Evolutionary conservation across 2,797 vertebrate species (phyloP), one percentile per base, ranked within the genome.

Genomic region (Choloepus didactylus): DNA sequence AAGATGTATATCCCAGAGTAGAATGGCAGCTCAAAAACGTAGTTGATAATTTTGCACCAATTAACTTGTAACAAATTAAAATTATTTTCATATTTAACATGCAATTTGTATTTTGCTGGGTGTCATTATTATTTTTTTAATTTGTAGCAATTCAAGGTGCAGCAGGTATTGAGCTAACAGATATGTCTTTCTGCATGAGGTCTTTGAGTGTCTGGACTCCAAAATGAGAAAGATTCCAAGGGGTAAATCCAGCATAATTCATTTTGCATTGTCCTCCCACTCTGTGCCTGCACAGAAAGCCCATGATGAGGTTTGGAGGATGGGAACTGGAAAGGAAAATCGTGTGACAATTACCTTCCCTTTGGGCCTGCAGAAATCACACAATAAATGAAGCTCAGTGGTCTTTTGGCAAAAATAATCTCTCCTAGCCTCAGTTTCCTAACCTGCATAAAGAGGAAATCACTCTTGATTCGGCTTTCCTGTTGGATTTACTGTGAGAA

Each of bases 81-180:
- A 49, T 84, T 44, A 46, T 62, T 62, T 95, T 96, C 60, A 75
- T 18, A 64, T 12, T 91, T 82, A 80, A 23, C 14, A 94, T 90
- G 12, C 8, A 84, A 73, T 84, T 38, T 67, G 15, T 83, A 35
- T 76, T 31, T 87, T 87, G 38, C 31, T 31, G 0, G 5, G 31
- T 7, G 7, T 51, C 31, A 81, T 49, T 81, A 23, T 2, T 64
- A 2, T 85, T 84, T 51, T 12, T 3, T 69, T 14, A 67, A 91
- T 56, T 18, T 64, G 35, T 31, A 35, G 6, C 9, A 76, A 10
- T 2, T 93, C 16, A 88, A 70, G 23, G 8, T 35, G 35, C 8
- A 59, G 2, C n/a, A 70, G 19, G 23, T 9, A 67, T 5, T 70
- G 21, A 19, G 35, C 66, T 76, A 81, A 14, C 5, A 66, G 23